Conservation (phyloP, 92 coral and sea anemone genomes). For the Plumapathes pennacea region DNA sequence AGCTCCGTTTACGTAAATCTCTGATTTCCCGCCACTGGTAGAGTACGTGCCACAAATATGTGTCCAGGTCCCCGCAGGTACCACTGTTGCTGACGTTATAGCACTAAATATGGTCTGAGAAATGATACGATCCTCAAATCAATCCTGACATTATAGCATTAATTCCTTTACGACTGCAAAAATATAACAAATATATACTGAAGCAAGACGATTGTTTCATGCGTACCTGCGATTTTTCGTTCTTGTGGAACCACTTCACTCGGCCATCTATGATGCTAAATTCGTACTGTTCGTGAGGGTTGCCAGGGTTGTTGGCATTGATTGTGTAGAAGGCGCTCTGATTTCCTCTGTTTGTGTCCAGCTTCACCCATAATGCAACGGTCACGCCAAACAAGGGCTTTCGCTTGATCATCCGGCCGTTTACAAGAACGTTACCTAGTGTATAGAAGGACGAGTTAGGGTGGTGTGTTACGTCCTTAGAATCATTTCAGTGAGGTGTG, state of each 20-base stretch:
- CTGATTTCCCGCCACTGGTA: constrained; percentile 69
- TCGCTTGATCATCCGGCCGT: constrained; percentile 60
- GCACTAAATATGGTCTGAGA: constrained; percentile 90
- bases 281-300: constrained; percentile 74
- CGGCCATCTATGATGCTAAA: constrained; percentile 70
- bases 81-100: constrained; percentile 67
- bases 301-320: constrained; percentile 75
- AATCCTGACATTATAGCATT: neutral
- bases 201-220: neutral
- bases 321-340: constrained; percentile 88
- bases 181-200: neutral
- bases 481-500: no score
- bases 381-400: constrained; percentile 81
- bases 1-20: constrained; percentile 84
- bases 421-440: constrained; percentile 81
- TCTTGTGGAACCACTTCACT: constrained; percentile 92
- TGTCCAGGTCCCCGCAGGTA: constrained; percentile 94
- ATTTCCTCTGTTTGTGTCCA: constrained; percentile 81
- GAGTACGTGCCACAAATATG: constrained; percentile 88
- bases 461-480: no score
- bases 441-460: no score
- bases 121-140: neutral
- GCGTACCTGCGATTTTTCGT: constrained; percentile 72
- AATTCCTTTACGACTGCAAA: neutral
- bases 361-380: constrained; percentile 82